phyloP scores from a whole-genome alignment of 2,888 invertebrate species.

The Apotomis betuletana region DNA sequence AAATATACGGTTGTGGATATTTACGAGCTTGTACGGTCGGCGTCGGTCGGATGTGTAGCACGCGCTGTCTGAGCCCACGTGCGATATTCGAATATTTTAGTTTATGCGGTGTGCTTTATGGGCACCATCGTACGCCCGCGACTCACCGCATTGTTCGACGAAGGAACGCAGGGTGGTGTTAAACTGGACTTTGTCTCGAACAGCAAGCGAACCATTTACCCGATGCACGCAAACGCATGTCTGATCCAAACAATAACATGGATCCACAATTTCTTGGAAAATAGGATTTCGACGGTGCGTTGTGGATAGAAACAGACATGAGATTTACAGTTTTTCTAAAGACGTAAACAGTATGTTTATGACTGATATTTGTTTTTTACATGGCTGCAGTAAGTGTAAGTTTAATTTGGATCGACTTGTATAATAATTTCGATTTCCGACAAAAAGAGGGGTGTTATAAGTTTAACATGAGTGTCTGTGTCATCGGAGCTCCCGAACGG shows the following conservation, averaged over 20 bases:
- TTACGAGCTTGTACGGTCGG: conserved; percentile 63
- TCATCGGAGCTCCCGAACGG: too few relatives aligned
- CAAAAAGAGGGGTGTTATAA: too few relatives aligned
- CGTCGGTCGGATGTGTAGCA: conserved; percentile 65
- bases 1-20: conserved; percentile 58
- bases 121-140: conserved; percentile 57
- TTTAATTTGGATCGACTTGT: not conserved
- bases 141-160: conserved; percentile 33
- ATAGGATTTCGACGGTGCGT: conserved; percentile 21
- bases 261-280: conserved; percentile 38
- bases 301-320: conserved; percentile 23
- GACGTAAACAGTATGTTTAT: not conserved
- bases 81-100: conserved; percentile 73
- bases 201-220: conserved; percentile 24
- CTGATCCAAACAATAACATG: conserved; percentile 36
- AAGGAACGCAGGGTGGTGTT: conserved; percentile 32
- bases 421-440: too few relatives aligned
- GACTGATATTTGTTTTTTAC: not conserved
- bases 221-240: conserved; percentile 33
- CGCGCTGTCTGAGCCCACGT: conserved; percentile 71
- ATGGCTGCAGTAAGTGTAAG: not conserved
- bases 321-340: conserved; percentile 10
- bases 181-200: conserved; percentile 36
- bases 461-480: too few relatives aligned
- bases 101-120: conserved; percentile 70